Conservation (phyloP, 2,888 invertebrate genomes). For the Pachydiplax longipennis region DNA sequence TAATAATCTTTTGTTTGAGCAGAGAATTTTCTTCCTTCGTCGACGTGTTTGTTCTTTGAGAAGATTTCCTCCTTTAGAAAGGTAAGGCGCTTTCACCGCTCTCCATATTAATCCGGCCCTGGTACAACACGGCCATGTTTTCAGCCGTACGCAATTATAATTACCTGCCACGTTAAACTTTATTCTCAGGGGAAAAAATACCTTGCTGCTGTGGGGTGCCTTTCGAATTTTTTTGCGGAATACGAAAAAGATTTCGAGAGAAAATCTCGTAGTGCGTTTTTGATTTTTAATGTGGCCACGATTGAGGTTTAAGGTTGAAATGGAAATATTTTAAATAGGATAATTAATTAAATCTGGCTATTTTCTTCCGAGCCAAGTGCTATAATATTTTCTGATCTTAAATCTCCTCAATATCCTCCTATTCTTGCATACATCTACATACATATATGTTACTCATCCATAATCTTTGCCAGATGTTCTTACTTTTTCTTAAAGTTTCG, state of each 20-base stretch:
- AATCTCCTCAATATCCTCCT: too few species aligned
- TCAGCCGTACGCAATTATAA: background rate
- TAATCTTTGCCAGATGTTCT: too few species aligned
- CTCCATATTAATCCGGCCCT: slow-evolving; percentile 4
- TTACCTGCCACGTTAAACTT: background rate
- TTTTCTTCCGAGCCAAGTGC: too few species aligned
- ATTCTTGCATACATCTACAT: too few species aligned
- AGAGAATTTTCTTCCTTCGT: background rate
- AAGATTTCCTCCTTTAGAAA: background rate
- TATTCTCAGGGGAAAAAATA: background rate
- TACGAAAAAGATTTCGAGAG: background rate
- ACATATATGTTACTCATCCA: too few species aligned
- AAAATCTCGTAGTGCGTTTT: too few species aligned
- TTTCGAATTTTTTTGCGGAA: background rate
- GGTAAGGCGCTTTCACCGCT: slow-evolving; percentile 1
- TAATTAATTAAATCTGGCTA: too few species aligned
- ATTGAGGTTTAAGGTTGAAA: too few species aligned
- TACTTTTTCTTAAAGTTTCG: too few species aligned
- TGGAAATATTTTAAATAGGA: too few species aligned
- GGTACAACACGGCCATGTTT: background rate
- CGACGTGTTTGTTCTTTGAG: slow-evolving; percentile 1
- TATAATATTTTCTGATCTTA: too few species aligned
- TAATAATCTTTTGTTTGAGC: slow-evolving; percentile 35
- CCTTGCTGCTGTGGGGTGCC: background rate
- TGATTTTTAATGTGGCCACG: too few species aligned